Evolutionary conservation across 92 coral and sea anemone species (phyloP).

Genomic region (Zoanthus gigantus): DNA sequence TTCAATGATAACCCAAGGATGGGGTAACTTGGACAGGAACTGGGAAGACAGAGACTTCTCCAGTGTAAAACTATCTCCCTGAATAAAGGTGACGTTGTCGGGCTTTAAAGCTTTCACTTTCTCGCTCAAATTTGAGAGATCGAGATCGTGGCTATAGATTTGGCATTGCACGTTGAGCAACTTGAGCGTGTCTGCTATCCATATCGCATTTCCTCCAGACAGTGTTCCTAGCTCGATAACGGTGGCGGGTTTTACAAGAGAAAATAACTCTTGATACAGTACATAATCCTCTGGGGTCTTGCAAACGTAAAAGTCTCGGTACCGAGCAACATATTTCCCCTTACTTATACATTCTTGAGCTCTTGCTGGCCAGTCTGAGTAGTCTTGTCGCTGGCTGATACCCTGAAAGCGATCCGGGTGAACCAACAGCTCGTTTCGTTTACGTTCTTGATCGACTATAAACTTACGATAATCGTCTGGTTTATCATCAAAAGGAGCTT

Average conservation of each 20-base stretch:
- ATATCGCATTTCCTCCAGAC: constrained; percentile 36
- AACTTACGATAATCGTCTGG: constrained; percentile 42
- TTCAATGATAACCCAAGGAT: constrained; percentile 58
- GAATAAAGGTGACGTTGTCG: constrained; percentile 45
- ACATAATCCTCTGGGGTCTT: constrained; percentile 58
- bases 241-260: constrained; percentile 36
- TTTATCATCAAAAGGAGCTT: constrained; percentile 46
- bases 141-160: constrained; percentile 48
- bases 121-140: constrained; percentile 38
- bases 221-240: background rate
- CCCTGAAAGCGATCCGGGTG: background rate
- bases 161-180: constrained; percentile 22
- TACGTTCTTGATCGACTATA: constrained; percentile 7
- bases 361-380: background rate
- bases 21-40: constrained; percentile 45
- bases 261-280: constrained; percentile 44
- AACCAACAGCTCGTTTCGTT: background rate
- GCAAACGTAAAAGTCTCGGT: constrained; percentile 56
- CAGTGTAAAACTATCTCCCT: background rate
- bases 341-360: background rate
- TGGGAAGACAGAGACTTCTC: constrained; percentile 44
- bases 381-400: too few relatives aligned
- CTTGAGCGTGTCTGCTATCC: constrained; percentile 50
- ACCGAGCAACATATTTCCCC: constrained; percentile 36
- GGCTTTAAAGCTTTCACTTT: constrained; percentile 48